These are phyloP conservation scores for Electrona antarctica DNA, from an alignment of 2,113 vertebrate genomes.

Conservation along the genomic window DNA sequence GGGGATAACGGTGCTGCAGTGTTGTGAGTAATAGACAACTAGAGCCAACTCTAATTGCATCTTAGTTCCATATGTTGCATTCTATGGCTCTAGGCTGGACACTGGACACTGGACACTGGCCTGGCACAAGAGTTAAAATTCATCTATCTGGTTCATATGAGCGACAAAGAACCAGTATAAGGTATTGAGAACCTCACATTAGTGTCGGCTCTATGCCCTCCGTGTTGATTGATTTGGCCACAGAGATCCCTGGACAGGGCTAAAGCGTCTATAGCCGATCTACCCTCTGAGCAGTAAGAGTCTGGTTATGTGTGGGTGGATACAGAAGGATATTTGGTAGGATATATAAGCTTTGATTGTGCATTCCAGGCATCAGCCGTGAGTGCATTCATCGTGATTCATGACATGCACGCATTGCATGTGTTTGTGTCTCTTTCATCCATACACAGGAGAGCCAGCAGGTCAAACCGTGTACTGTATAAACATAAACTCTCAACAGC, in stretches of 20 bases:
- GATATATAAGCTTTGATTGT: neutral
- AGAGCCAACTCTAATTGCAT: constrained; percentile 9
- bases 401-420: too few species aligned
- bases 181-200: constrained; percentile 34
- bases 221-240: constrained; percentile 29
- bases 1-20: neutral
- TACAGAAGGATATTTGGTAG: neutral
- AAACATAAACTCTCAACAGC: neutral
- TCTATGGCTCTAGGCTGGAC: constrained; percentile 3
- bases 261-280: neutral
- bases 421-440: too few species aligned
- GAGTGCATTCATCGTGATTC: too few species aligned
- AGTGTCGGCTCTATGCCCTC: constrained; percentile 9
- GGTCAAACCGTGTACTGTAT: too few species aligned
- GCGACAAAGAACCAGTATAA: constrained; percentile 25
- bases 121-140: constrained; percentile 20
- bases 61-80: neutral
- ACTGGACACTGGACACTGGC: constrained; percentile 2
- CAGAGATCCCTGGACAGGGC: constrained; percentile 20
- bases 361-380: too few species aligned
- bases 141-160: constrained; percentile 7
- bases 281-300: neutral
- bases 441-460: too few species aligned
- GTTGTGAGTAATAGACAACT: neutral
- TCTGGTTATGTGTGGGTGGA: constrained; percentile 12